These are phyloP conservation scores for Pica pica DNA, from an alignment of 2,113 vertebrate genomes.

Conservation along the genomic window DNA sequence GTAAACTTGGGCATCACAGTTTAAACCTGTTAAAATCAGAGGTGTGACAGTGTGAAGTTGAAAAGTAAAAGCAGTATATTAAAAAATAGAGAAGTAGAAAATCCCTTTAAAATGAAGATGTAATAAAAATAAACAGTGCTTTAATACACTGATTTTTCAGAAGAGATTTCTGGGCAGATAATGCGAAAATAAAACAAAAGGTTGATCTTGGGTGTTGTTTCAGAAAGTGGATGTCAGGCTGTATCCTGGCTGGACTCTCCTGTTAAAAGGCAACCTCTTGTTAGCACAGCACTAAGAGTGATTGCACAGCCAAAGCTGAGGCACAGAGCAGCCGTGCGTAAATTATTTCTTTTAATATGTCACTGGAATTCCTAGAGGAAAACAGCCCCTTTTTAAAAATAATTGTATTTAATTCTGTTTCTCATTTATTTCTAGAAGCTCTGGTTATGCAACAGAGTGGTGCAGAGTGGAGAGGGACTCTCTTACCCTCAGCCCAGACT, in stretches of 20 bases:
- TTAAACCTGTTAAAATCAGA: background rate
- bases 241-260: background rate
- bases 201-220: background rate
- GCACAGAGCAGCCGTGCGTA: background rate
- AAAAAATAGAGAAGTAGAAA: background rate
- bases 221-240: background rate
- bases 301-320: background rate
- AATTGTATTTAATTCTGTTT: constrained; percentile 19
- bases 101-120: background rate
- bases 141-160: background rate
- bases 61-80: background rate
- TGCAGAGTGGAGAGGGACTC: background rate
- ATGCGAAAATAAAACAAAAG: background rate
- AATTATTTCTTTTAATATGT: constrained; percentile 28
- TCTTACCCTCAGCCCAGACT: background rate
- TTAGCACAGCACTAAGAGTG: background rate
- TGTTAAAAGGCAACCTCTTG: background rate
- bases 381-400: background rate
- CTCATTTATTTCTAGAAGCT: constrained; percentile 27
- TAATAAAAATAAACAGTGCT: background rate
- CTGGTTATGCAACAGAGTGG: background rate
- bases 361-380: constrained; percentile 18
- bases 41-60: background rate
- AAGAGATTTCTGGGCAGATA: background rate
- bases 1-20: background rate